Conservation (phyloP, 2,797 vertebrate genomes). For the Melopsittacus undulatus region DNA sequence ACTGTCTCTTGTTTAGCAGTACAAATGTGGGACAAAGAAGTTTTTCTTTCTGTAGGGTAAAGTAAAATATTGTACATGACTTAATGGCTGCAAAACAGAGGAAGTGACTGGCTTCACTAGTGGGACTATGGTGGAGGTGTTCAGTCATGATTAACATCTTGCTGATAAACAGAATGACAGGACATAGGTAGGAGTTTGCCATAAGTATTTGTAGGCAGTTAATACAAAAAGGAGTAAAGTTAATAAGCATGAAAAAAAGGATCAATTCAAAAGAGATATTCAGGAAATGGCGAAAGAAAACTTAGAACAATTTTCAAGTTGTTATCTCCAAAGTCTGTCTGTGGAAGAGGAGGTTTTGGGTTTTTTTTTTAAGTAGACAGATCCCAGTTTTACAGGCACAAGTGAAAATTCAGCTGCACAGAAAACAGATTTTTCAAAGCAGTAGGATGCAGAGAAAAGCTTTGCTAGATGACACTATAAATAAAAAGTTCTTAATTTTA, state of each 20-base stretch:
- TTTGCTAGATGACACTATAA: background rate
- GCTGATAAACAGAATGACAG: background rate
- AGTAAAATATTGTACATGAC: background rate
- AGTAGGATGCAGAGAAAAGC: background rate
- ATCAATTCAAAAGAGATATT: background rate
- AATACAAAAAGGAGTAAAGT: background rate
- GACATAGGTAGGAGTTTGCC: background rate
- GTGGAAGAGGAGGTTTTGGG: background rate
- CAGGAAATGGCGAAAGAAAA: background rate
- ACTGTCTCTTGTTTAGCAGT: background rate
- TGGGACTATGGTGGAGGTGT: background rate
- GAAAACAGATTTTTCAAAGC: slow-evolving; percentile 1
- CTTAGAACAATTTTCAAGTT: background rate
- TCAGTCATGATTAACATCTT: background rate
- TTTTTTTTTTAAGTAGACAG: background rate
- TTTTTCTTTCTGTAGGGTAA: background rate
- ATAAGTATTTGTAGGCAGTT: background rate
- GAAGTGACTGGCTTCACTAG: background rate
- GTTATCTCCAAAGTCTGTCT: background rate
- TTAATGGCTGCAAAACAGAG: background rate
- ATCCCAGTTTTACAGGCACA: background rate
- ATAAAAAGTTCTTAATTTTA: slow-evolving; percentile 5
- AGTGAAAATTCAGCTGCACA: background rate
- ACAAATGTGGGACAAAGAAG: background rate
- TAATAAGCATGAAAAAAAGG: background rate